Evolutionary conservation across 1,140 invertebrate genomes (phyloP).

Genomic region (Calephelis nemesis): DNA sequence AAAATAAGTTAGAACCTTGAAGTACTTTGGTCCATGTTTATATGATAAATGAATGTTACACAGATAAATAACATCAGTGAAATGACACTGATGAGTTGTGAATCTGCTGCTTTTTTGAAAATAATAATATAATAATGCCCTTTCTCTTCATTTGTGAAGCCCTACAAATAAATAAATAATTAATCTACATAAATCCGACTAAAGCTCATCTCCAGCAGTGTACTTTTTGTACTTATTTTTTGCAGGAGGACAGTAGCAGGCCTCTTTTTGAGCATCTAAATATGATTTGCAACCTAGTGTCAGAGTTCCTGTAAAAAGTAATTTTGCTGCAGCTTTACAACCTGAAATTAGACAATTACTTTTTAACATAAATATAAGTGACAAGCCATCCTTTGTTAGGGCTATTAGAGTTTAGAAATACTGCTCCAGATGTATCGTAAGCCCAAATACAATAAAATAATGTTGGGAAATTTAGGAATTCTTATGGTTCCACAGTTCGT

Average conservation of each 20-base stretch:
- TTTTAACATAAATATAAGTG: too few relatives aligned
- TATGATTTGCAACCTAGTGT: constrained; percentile 91
- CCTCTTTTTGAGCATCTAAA: constrained; percentile 87
- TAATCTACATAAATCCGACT: constrained; percentile 22
- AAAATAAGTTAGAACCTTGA: too few relatives aligned
- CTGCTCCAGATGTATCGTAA: background rate
- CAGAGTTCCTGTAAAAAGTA: constrained; percentile 89
- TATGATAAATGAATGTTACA: too few relatives aligned
- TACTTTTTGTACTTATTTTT: constrained; percentile 80
- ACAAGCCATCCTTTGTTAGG: too few relatives aligned
- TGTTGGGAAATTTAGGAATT: background rate
- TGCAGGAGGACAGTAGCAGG: constrained; percentile 85
- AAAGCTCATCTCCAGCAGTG: constrained; percentile 73
- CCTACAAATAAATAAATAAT: constrained; percentile 21
- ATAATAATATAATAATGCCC: too few relatives aligned
- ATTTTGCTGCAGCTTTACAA: constrained; percentile 91
- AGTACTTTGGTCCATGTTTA: too few relatives aligned
- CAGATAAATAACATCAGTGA: too few relatives aligned
- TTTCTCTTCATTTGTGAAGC: too few relatives aligned
- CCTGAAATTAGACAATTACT: constrained; percentile 69
- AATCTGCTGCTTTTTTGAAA: too few relatives aligned
- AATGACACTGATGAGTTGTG: too few relatives aligned
- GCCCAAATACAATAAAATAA: too few relatives aligned
- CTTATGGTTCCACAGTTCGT: background rate
- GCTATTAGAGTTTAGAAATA: background rate